Conservation (phyloP, 2,797 vertebrate genomes). For the Borostomias antarcticus region DNA sequence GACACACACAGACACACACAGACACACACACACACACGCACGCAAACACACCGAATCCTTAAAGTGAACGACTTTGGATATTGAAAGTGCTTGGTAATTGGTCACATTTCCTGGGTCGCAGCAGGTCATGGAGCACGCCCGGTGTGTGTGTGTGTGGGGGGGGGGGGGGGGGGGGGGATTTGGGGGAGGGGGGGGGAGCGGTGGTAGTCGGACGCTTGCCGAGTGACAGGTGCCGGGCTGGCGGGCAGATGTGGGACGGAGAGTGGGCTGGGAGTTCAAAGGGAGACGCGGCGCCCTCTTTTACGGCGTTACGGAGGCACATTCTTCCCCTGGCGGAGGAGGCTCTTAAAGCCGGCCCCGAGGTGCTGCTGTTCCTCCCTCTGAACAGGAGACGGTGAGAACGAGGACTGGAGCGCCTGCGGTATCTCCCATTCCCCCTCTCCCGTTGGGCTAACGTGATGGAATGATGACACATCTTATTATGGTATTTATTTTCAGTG, state of each 20-base stretch:
- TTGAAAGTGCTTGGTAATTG: slow-evolving; percentile 51
- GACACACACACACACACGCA: too few relatives aligned
- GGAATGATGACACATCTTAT: too few relatives aligned
- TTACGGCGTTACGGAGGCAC: slow-evolving; percentile 50
- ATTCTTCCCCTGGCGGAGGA: slow-evolving; percentile 44
- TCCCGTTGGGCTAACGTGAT: too few relatives aligned
- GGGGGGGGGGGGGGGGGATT: too few relatives aligned
- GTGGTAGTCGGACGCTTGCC: slow-evolving; percentile 48
- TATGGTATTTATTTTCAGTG: too few relatives aligned
- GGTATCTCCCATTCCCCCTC: too few relatives aligned
- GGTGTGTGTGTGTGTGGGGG: slow-evolving; percentile 27
- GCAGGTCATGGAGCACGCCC: slow-evolving; percentile 37
- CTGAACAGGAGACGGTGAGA: too few relatives aligned
- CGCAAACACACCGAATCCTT: slow-evolving; percentile 5
- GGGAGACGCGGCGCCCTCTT: slow-evolving; percentile 40
- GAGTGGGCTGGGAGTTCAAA: slow-evolving; percentile 36
- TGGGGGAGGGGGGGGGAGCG: slow-evolving; percentile 3
- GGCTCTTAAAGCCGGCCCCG: slow-evolving; percentile 52
- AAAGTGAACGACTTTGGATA: slow-evolving; percentile 15
- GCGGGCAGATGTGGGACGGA: slow-evolving; percentile 30
- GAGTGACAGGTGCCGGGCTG: slow-evolving; percentile 51
- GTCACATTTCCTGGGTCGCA: slow-evolving; percentile 53
- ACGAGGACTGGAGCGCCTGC: too few relatives aligned
- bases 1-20: too few relatives aligned
- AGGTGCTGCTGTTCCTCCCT: slow-evolving; percentile 31